A percentile compares a stretch with the other conserved stretches of the same genome.
These are phyloP conservation scores for Gnatocerus cornutus DNA, from an alignment of 2,888 invertebrate species.

Conservation along the genomic window DNA sequence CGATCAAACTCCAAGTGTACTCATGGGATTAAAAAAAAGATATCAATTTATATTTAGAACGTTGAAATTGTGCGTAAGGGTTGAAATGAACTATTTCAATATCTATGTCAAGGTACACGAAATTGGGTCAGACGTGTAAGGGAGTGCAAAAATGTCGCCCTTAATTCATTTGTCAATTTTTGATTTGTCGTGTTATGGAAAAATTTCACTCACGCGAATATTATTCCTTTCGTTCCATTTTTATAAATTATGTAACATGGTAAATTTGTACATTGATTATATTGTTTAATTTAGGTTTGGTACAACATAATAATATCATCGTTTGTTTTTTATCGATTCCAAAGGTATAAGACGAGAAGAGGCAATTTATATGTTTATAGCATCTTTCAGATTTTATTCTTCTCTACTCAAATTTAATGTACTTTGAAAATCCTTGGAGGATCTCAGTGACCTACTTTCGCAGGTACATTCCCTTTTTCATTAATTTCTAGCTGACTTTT, in stretches of 20 bases:
- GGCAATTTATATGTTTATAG: conserved; percentile 24
- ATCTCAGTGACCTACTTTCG: conserved; percentile 19
- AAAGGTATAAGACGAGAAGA: conserved; percentile 6
- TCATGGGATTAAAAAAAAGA: no score
- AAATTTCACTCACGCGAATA: conserved; percentile 27
- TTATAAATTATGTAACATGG: conserved; percentile 33
- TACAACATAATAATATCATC: not conserved
- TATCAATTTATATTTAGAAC: no score
- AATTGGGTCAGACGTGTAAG: conserved; percentile 54
- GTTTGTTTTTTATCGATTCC: not conserved
- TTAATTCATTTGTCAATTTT: conserved; percentile 32
- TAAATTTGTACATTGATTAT: conserved; percentile 44
- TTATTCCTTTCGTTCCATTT: conserved; percentile 19
- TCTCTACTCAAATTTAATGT: conserved; percentile 23
- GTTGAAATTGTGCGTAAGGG: not conserved
- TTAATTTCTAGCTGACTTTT: no score
- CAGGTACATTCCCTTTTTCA: not conserved
- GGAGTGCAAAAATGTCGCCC: conserved; percentile 40
- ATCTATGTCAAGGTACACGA: conserved; percentile 54
- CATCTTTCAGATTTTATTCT: conserved; percentile 7
- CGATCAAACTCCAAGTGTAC: no score
- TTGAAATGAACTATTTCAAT: not conserved
- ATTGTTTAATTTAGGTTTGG: conserved; percentile 26
- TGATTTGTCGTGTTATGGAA: conserved; percentile 12
- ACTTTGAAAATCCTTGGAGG: conserved; percentile 10